Percentiles rank a stretch among this genome's conserved stretches.
Evolutionary conservation across 2,797 vertebrate species (phyloP).

Genomic region (Podarcis siculus): DNA sequence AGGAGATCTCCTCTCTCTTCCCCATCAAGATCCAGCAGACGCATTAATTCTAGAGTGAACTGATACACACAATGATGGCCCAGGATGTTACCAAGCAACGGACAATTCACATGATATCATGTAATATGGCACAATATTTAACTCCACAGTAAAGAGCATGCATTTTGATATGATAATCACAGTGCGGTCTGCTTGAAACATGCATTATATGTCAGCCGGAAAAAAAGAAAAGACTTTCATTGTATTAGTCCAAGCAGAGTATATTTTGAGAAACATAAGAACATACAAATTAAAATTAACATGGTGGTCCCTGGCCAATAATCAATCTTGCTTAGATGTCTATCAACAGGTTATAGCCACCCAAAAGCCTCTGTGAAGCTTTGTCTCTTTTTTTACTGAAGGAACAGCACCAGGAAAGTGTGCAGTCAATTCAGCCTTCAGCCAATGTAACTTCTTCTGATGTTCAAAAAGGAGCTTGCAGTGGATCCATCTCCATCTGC

Average conservation of each 20-base stretch:
- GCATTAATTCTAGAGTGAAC: slow-evolving; percentile 28
- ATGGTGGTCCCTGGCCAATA: not conserved
- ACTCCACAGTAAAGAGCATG: not conserved
- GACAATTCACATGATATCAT: not conserved
- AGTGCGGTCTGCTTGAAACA: not conserved
- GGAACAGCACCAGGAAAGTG: not conserved
- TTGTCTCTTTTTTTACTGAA: not conserved
- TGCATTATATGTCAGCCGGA: not conserved
- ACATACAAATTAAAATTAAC: not conserved
- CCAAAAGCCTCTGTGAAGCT: not conserved
- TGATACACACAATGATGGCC: slow-evolving; percentile 3
- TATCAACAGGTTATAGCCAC: not conserved
- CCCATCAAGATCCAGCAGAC: not conserved
- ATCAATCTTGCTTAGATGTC: not conserved
- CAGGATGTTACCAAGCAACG: slow-evolving; percentile 39
- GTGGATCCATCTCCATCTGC: not conserved
- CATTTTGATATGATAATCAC: slow-evolving; percentile 11
- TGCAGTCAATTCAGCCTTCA: not conserved
- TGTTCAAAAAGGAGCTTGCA: not conserved
- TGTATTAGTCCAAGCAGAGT: not conserved
- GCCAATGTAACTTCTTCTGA: not conserved
- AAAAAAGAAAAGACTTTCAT: not conserved
- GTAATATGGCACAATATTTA: slow-evolving; percentile 28
- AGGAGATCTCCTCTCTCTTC: not conserved
- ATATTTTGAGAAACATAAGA: not conserved